Base-by-base conservation (phyloP, 2,797 vertebrate genomes). In the Sphenodon punctatus region DNA sequence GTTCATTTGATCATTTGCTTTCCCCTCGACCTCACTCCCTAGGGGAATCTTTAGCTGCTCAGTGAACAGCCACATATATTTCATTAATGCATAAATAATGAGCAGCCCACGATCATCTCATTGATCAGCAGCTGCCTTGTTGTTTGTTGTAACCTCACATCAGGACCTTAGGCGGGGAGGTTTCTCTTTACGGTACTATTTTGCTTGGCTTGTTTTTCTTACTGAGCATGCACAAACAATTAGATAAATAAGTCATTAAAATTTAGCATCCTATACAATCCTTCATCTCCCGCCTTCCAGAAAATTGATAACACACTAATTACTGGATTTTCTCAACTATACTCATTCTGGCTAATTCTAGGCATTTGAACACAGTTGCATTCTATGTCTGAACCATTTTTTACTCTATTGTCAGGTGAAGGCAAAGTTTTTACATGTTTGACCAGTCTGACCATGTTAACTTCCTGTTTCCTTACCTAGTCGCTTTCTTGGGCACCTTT, bases 21-120 rank as follows among this genome's bases (percentile, higher is more conserved):
- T 92, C 53, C 69, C 78, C 43, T 81, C 84, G 80, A 70, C 80
- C 36, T 3, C 42, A 80, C 84, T 22, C 83, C 87, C 53, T 53
- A 36, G 76, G 85, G 80, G 82, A 87, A 42, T 48, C 77, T 80
- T 87, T 84, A 84, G 91, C 87, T 80, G 72, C 88, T 74, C 79
- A 82, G 79, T 51, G 72, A 87, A 66, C 72, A 84, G 82, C 84
- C 82, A 85, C 87, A 80, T 60, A 56, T 84, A 65, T 88, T 90
- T 89, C 69, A 80, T 85, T 87, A 92, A 76, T 72, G 77, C 64
- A 84, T 42, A 74, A 90, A 87, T 53, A 53, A 53, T 74, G 77
- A 85, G 60, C 69, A 78, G 67, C 42, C 77, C 82, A 79, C 87
- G 78, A 82, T 82, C 81, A 87, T 48, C 53, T 4, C 80, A 87